A percentile compares a stretch with the other conserved stretches of the same genome.
Conservation (phyloP, 2,113 vertebrate species). For the Protobothrops flavoviridis region DNA sequence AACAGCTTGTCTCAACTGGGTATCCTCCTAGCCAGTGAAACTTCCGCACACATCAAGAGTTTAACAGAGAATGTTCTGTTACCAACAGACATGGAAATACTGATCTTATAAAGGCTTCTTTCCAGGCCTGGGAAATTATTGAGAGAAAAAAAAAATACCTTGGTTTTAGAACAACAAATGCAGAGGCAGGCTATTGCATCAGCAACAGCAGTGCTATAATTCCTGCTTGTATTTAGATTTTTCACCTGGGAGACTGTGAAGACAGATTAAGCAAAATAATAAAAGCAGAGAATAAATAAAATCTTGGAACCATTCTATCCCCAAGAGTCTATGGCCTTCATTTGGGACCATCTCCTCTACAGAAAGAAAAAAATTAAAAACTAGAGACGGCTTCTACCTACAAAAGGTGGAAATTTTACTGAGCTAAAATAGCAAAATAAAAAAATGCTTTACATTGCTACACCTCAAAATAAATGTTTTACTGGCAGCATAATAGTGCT, state of each 20-base stretch:
- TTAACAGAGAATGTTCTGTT: background rate
- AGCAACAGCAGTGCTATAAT: conserved; percentile 17
- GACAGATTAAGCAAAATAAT: background rate
- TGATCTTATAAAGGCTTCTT: background rate
- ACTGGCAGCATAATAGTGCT: conserved; percentile 13
- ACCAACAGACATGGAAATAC: background rate
- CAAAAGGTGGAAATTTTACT: conserved; percentile 14
- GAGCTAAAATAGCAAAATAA: conserved; percentile 21
- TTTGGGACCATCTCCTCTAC: background rate
- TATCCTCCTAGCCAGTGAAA: background rate
- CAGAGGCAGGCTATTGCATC: conserved; percentile 36
- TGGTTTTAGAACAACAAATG: conserved; percentile 33
- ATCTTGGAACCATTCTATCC: conserved; percentile 2
- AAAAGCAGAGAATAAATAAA: background rate
- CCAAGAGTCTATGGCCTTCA: background rate
- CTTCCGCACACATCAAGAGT: background rate
- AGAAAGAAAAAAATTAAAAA: background rate
- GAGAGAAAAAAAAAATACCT: background rate
- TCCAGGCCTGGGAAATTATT: conserved; percentile 56
- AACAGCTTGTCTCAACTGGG: background rate
- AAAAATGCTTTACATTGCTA: background rate
- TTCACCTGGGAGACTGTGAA: background rate
- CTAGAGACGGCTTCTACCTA: rapidly evolving
- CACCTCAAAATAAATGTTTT: conserved; percentile 36
- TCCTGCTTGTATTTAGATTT: background rate